Evolutionary conservation across 2,888 invertebrate genomes (phyloP).

Genomic region (Myathropa florea): DNA sequence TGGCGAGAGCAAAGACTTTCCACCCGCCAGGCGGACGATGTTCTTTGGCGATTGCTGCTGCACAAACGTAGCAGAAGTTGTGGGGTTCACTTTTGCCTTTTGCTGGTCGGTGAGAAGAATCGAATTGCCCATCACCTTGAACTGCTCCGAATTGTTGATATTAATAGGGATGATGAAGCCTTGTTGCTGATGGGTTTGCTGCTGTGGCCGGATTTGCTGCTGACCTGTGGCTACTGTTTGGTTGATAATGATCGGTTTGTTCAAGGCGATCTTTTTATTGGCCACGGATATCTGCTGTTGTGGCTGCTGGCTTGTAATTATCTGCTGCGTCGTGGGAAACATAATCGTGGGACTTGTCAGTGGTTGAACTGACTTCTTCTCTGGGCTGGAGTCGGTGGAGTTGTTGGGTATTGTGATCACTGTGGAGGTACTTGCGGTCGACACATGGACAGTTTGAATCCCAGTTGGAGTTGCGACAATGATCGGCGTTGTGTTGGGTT

Average conservation of each 20-base stretch:
- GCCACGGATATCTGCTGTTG: conserved; percentile 49
- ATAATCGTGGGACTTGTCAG: conserved; percentile 48
- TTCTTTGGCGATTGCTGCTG: conserved; percentile 72
- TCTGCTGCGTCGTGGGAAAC: conserved; percentile 59
- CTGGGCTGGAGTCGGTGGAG: conserved; percentile 43
- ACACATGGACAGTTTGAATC: conserved; percentile 79
- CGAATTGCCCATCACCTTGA: conserved; percentile 68
- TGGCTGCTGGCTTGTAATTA: conserved; percentile 50
- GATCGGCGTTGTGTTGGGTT: conserved; percentile 76
- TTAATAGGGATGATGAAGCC: conserved; percentile 75
- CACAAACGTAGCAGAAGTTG: conserved; percentile 31
- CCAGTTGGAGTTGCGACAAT: conserved; percentile 78
- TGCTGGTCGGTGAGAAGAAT: conserved; percentile 63
- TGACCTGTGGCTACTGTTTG: conserved; percentile 68
- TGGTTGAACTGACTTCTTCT: conserved; percentile 50
- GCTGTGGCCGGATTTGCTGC: conserved; percentile 69
- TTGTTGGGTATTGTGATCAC: conserved; percentile 54
- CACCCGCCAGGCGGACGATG: conserved; percentile 73
- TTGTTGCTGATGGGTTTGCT: conserved; percentile 72
- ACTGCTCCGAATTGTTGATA: conserved; percentile 70
- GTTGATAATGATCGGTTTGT: conserved; percentile 77
- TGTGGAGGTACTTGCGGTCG: conserved; percentile 73
- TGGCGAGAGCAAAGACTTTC: conserved; percentile 61
- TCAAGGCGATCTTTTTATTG: conserved; percentile 71
- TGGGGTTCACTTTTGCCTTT: conserved; percentile 36